phyloP scores from a whole-genome alignment of 2,113 vertebrate species.

The Stigmatopora nigra region DNA sequence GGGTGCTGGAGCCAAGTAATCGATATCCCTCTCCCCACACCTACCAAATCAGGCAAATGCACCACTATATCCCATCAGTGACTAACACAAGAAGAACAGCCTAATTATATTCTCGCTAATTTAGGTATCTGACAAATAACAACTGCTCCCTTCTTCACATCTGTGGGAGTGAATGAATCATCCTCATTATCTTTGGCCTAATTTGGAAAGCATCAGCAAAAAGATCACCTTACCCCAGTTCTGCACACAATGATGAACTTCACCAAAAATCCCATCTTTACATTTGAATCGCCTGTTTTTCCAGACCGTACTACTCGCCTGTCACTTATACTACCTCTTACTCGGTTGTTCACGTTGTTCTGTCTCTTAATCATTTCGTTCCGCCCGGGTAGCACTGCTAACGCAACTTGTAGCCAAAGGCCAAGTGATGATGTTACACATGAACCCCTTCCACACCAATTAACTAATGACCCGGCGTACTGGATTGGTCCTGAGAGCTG shows the following conservation, averaged over 20 bases:
- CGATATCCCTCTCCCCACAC: too few species aligned
- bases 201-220: background rate
- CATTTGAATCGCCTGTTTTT: conserved; percentile 1
- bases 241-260: background rate
- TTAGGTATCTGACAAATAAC: background rate
- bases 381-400: background rate
- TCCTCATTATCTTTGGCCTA: background rate
- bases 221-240: background rate
- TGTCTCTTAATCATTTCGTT: background rate
- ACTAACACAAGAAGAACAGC: background rate
- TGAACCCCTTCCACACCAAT: conserved; percentile 3
- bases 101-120: background rate
- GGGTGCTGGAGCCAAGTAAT: too few species aligned
- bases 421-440: background rate
- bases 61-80: too few species aligned
- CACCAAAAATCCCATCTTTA: conserved; percentile 7
- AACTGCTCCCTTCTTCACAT: background rate
- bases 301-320: background rate
- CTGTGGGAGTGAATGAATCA: background rate
- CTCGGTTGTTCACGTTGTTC: background rate
- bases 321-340: background rate
- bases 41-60: too few species aligned
- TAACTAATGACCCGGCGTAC: conserved; percentile 19
- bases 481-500: background rate
- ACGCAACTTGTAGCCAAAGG: background rate